Evolutionary conservation across 2,888 invertebrate genomes (phyloP), one percentile per base, ranked within the genome.

Genomic region (Acrobeloides nanus): DNA sequence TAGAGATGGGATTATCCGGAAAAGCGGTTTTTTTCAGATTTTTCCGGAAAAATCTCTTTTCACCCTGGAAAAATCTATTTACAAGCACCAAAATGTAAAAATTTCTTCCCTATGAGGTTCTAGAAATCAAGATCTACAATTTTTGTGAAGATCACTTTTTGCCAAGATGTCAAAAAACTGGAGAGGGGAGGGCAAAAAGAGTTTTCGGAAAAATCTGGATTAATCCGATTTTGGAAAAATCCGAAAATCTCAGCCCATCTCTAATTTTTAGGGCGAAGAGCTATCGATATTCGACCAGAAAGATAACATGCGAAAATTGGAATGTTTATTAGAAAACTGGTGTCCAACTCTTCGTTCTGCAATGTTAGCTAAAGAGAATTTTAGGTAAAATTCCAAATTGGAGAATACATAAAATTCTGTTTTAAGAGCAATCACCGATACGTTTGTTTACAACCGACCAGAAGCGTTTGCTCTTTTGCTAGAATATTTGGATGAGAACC

Each of bases 381-480:
- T 40, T 41, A 57, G 48, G 48, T 52, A 38, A 15, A 5, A 1
- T 29, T 17, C 6, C 8, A 6, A 7, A n/a, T 15, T 7, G 24
- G n/a, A 24, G 7, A 15, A 18, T 2, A 26, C 40, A 20, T 4
- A 15, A 21, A 12, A 44, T 5, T 23, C 27, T 12, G 18, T 21
- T 34, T 49, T 39, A 26, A 56, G 55, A 27, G 59, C 47, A 26
- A 43, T 59, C 25, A 59, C 53, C 5, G 59, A 62, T 37, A 42
- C 62, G 7, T 60, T 59, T 15, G 43, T 42, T 15, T 51, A 55
- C 34, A 62, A 62, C 31, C 40, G 43, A 18, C 21, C 40, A 2
- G 59, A 59, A 38, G 42, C 57, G 8, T 59, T 59, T 33, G 27
- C 38, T 8, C 34, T 59, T 23, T 51, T 59, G 24, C 38, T 62